Conservation (phyloP, 2,888 invertebrate genomes). For the Lysandra coridon region DNA sequence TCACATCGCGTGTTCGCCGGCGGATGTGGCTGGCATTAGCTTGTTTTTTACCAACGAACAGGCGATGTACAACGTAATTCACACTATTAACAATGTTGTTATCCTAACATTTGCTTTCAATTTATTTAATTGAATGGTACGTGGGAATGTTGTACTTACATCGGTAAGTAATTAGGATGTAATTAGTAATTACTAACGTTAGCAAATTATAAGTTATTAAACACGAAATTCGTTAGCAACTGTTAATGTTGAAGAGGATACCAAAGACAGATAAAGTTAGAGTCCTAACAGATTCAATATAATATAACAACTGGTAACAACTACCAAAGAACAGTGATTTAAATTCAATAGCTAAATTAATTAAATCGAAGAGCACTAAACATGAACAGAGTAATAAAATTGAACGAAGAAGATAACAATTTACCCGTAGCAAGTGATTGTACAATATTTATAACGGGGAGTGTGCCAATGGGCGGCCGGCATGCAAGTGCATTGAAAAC, state of each 20-base stretch:
- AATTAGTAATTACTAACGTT: background rate
- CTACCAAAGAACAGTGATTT: background rate
- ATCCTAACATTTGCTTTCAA: slow-evolving; percentile 21
- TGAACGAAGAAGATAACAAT: slow-evolving; percentile 32
- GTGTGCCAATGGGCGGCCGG: slow-evolving; percentile 52
- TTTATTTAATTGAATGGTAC: background rate
- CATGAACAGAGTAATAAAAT: slow-evolving; percentile 1
- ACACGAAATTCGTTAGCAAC: background rate
- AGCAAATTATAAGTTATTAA: background rate
- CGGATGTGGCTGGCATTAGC: slow-evolving; percentile 24
- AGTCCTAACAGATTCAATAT: background rate
- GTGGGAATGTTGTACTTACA: background rate
- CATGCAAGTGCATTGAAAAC: slow-evolving; percentile 76
- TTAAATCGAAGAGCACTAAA: background rate
- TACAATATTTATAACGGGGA: slow-evolving; percentile 43
- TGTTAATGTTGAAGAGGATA: background rate
- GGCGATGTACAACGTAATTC: slow-evolving; percentile 19
- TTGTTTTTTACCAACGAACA: slow-evolving; percentile 1
- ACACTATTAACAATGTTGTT: slow-evolving; percentile 23
- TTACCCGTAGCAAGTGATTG: slow-evolving; percentile 37
- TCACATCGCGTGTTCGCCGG: slow-evolving; percentile 13
- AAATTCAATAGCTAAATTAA: background rate
- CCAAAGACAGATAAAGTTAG: background rate
- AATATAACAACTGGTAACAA: background rate
- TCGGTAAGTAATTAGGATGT: background rate